Base-by-base conservation (phyloP, 2,888 invertebrate genomes). In the Thymelicus lineola region DNA sequence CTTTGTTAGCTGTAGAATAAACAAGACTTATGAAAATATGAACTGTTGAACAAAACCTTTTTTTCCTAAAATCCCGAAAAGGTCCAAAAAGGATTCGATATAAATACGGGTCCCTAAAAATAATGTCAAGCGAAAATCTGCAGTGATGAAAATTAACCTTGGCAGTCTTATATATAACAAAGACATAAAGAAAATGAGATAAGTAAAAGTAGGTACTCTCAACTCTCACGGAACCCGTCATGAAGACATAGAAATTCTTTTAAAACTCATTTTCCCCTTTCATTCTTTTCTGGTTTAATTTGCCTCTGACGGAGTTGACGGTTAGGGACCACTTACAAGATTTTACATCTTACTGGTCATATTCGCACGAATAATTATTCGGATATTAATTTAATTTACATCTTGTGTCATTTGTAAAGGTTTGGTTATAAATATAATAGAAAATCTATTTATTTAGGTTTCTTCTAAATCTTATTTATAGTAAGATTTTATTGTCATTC, bases 121-220 rank as follows among this genome's bases (percentile, higher is more conserved):
- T n/a, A 46, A n/a, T 12, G 4, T n/a, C n/a, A n/a, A 46, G 7
- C 46, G 5, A 62, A 62, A 48, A 20, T 0, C 50, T 20, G 10
- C 15, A 48, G 15, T 36, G 12, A 48, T 17, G 15, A 50, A 35
- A 62, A 62, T 62, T 35, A 17, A n/a, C 9, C n/a, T 35, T 35
- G 57, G 35, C 28, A 35, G 55, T 35, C 28, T 4, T 58, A 35
- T 66, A 15, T 58, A 35, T 66, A 15, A 66, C 58, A 57, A 57
- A 65, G 65, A 58, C 58, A 58, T 66, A 35, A 46, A 10, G 35
- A 46, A 58, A 61, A 64, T 66, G 58, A 48, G 15, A 45, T 66
- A 58, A 66, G 35, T 20, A 50, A 46, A 46, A 46, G 35, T n/a
- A n/a, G n/a, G n/a, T 46, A 46, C 35, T 46, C 46, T 38, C 60